Base-by-base conservation (phyloP, 92 coral and sea anemone genomes). In the Epizoanthus illoricatus region DNA sequence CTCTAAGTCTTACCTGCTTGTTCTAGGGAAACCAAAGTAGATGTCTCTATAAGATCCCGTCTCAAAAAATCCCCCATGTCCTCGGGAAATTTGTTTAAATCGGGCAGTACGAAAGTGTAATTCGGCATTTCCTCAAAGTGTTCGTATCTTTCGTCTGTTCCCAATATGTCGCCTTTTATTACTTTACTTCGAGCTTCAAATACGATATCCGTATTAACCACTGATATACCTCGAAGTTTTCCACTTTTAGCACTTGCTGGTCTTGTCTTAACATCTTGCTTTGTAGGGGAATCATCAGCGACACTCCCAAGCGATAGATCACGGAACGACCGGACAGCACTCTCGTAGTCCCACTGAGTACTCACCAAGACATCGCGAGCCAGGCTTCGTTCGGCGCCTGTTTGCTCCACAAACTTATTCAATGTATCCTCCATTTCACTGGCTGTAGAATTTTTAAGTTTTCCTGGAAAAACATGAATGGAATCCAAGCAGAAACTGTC, bases 131-230 rank as follows among this genome's bases (percentile, higher is more conserved):
- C 92, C 56, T 91, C 94, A 66, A 92, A 93, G 18, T 89, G 65
- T 58, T 94, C 97, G 16, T 87, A 87, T 47, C 87, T 89, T 16
- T 90, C 87, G n/a, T 73, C 87, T 16, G 85, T 87, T 20, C 74
- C 94, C 36, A 89, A 90, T 9, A 86, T 43, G 56, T 94, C 92
- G 68, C 73, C 87, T 11, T 81, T 84, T 20, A 89, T 81, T 16
- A 93, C 97, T 85, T 91, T 90, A n/a, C 78, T 87, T 71, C 97
- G 91, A 10, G 97, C 92, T 80, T 93, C 88, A 12, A 63, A 87
- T 3, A 96, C 99, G 57, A 96, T 91, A 63, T 96, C 99, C 24
- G 98, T 74, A 75, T 93, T 94, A 19, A 96, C 99, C 85, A 93
- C 91, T 66, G 99, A 96, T 57, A 96, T 87, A 5, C 99, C 99